Conservation (phyloP, 92 coral and sea anemone genomes). For the Meandrina meandrites region DNA sequence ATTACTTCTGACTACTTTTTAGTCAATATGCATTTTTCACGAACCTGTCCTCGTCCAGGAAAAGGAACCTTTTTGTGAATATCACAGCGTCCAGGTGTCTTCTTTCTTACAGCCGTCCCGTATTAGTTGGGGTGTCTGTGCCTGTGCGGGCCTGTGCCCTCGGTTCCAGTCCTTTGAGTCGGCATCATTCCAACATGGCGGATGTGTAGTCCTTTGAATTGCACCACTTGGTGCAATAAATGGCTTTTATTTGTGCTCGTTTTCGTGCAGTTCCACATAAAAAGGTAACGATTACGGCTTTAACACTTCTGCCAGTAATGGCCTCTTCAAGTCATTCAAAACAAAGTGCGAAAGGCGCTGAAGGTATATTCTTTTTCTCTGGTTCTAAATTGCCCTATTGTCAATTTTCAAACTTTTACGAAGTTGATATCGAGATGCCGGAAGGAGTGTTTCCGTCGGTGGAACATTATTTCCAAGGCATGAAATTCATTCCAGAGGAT, state of each 20-base stretch:
- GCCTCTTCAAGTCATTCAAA: conserved; percentile 10
- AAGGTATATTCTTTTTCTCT: conserved; percentile 36
- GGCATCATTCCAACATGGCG: conserved; percentile 11
- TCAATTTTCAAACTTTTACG: conserved; percentile 85
- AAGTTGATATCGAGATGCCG: conserved; percentile 77
- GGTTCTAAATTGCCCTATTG: conserved; percentile 30
- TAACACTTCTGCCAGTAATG: neutral
- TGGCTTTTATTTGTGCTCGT: neutral
- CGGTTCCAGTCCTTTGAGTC: conserved; percentile 1
- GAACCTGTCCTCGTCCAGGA: too few relatives aligned
- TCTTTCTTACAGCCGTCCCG: too few relatives aligned
- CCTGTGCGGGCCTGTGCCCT: neutral
- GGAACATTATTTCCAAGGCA: conserved; percentile 90
- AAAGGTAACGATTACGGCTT: neutral
- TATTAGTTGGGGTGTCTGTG: too few relatives aligned
- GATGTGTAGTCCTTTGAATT: neutral
- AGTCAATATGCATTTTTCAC: too few relatives aligned
- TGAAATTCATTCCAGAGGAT: conserved; percentile 86
- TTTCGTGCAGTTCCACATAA: neutral
- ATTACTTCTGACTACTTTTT: too few relatives aligned
- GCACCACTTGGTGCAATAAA: conserved; percentile 7
- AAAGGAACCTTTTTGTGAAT: too few relatives aligned
- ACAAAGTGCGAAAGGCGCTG: neutral
- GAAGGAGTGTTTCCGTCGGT: conserved; percentile 91
- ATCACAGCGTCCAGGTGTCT: too few relatives aligned